Evolutionary conservation across 2,113 vertebrate genomes (phyloP), one percentile per base, ranked within the genome.

Genomic region (Atrichornis clamosus): DNA sequence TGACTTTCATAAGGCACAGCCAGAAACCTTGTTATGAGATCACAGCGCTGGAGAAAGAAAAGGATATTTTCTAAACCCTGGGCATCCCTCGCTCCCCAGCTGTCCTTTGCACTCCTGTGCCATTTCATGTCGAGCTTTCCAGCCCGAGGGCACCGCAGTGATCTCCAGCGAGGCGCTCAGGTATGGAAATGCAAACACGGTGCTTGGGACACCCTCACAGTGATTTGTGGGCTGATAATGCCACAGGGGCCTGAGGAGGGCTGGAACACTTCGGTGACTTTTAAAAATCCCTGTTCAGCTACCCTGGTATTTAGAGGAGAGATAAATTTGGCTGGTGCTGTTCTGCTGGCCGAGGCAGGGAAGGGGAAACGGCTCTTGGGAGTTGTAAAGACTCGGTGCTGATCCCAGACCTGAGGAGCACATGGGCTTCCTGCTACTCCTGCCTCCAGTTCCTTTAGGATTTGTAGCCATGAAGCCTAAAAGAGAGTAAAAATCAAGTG

Each of bases 291-390:
- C 1, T 22, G 70, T 87, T 93, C 93, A 67, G 74, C 78, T 62
- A 49, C 0, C 1, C 67, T 87, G 94, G 75, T 94, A 91, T 94
- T 96, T 88, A 89, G 84, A 83, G 46, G 46, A 2, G 7, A 84
- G 87, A 95, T 94, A 94, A 95, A 95, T 94, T 87, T 90, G 53
- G 42, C 67, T 86, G n/a, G 33, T 13, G 42, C 41, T 79, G 76
- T 69, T 85, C 92, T 92, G 80, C 84, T 86, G 84, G 74, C 81
- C 46, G 5, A 84, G 65, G 70, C 50, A 58, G 62, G 74, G 89
- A 95, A 56, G 74, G 74, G 74, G 55, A 62, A 60, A 69, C 0
- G 3, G 55, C 42, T 1, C 82, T 35, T 33, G 96, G 93, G 91
- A 96, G 81, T 10, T 4, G 0, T 91, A 85, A 95, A 96, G 59